phyloP scores from a whole-genome alignment of 92 coral and sea anemone genomes.

The Scolanthus callimorphus region DNA sequence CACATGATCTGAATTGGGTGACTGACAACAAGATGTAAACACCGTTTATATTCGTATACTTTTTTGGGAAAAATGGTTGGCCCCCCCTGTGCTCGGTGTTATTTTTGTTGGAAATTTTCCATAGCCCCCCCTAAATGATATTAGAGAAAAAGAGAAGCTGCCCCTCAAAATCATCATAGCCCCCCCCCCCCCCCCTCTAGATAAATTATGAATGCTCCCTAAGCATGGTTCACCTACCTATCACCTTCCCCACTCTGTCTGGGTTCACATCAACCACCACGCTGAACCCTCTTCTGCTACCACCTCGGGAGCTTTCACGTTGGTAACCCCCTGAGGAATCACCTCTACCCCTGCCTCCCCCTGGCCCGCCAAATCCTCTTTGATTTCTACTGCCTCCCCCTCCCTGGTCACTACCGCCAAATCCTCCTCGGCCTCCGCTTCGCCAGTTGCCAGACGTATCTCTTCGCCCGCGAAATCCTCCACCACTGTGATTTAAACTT shows the following conservation, averaged over 20 bases:
- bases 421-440: background rate
- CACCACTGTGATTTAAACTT: background rate
- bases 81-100: no score
- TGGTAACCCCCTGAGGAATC: background rate
- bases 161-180: no score
- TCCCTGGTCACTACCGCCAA: background rate
- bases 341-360: background rate
- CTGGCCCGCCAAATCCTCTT: background rate
- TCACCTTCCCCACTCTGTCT: background rate
- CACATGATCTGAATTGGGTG: no score
- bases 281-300: background rate
- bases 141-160: no score
- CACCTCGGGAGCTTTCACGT: background rate
- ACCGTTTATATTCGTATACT: no score
- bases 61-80: no score
- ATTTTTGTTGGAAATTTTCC: no score
- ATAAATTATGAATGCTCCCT: no score
- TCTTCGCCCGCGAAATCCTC: background rate
- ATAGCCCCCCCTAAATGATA: no score
- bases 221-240: constrained; percentile 3
- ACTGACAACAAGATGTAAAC: no score
- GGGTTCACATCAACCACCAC: background rate
- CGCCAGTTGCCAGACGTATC: background rate
- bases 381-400: constrained; percentile 3
- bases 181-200: no score